phyloP scores from a whole-genome alignment of 1,140 invertebrate species.

The Trichonephila clavata region DNA sequence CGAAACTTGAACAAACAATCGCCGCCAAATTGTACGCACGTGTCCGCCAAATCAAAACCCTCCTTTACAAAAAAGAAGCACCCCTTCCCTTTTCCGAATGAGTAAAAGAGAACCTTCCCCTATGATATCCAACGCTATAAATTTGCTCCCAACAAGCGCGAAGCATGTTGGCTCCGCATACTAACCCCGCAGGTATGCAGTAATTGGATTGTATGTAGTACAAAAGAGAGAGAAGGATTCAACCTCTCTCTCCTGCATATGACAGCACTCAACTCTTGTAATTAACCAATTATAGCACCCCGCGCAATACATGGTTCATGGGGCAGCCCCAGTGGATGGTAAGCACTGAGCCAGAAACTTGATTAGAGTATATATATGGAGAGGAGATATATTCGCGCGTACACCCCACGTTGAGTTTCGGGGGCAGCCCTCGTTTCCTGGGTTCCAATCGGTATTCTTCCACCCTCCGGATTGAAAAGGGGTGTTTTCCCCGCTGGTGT shows the following conservation, averaged over 20 bases:
- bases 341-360: constrained; percentile 70
- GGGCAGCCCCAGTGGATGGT: constrained; percentile 41
- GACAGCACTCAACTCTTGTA: constrained; percentile 75
- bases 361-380: constrained; percentile 69
- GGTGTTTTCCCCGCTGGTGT: not conserved
- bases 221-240: constrained; percentile 17
- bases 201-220: constrained; percentile 71
- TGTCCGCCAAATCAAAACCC: not conserved
- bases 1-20: not conserved
- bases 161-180: not conserved
- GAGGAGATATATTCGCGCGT: constrained; percentile 1
- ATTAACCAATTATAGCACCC: constrained; percentile 76
- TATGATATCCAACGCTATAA: not conserved
- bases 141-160: constrained; percentile 19
- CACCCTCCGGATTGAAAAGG: not conserved
- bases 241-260: constrained; percentile 60
- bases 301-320: constrained; percentile 54
- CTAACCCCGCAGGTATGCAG: constrained; percentile 58
- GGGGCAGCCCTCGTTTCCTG: not conserved
- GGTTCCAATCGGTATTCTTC: not conserved
- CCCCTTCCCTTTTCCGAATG: not conserved
- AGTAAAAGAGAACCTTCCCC: not conserved
- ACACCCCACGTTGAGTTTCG: not conserved
- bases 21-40: not conserved
- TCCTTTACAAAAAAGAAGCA: not conserved